phyloP scores from a whole-genome alignment of 2,888 invertebrate species.

The Quadriops clusia region DNA sequence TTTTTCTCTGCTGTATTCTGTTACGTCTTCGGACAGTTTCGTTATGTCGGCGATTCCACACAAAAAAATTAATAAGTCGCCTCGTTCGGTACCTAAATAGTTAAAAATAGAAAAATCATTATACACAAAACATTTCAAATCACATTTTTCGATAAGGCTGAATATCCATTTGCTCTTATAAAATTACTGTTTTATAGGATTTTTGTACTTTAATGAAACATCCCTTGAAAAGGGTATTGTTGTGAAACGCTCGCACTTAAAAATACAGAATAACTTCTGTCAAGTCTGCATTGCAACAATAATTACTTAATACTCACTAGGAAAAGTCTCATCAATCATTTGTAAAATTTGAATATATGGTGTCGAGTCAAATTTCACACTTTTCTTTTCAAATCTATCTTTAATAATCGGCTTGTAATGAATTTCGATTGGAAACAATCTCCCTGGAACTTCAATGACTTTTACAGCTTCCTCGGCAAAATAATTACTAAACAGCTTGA shows the following conservation, averaged over 20 bases:
- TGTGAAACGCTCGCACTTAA: too few species aligned
- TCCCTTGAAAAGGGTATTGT: too few species aligned
- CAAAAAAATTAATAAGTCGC: conserved; percentile 89
- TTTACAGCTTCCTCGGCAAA: conserved; percentile 71
- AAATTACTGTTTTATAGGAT: too few species aligned
- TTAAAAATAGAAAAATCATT: too few species aligned
- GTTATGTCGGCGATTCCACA: conserved; percentile 92
- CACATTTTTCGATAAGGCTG: too few species aligned
- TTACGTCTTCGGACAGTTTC: conserved; percentile 73
- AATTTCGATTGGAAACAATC: conserved; percentile 85
- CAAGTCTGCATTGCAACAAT: conserved; percentile 3
- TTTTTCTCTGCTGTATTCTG: conserved; percentile 63
- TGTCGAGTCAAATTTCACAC: conserved; percentile 75
- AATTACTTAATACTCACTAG: too few species aligned
- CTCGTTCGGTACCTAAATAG: conserved; percentile 44
- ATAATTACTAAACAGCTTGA: conserved; percentile 83
- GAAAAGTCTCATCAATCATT: conserved; percentile 82
- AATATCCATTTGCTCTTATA: too few species aligned
- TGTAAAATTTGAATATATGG: conserved; percentile 90
- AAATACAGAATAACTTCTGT: too few species aligned
- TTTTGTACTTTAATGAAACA: too few species aligned
- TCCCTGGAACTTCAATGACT: conserved; percentile 79
- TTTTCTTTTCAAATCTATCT: conserved; percentile 47
- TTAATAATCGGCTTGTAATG: conserved; percentile 65
- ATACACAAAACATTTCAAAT: too few species aligned